A percentile compares a stretch with the other conserved stretches of the same genome.
These are phyloP conservation scores for Cosmopolites sordidus DNA, from an alignment of 2,888 invertebrate species.

Conservation along the genomic window DNA sequence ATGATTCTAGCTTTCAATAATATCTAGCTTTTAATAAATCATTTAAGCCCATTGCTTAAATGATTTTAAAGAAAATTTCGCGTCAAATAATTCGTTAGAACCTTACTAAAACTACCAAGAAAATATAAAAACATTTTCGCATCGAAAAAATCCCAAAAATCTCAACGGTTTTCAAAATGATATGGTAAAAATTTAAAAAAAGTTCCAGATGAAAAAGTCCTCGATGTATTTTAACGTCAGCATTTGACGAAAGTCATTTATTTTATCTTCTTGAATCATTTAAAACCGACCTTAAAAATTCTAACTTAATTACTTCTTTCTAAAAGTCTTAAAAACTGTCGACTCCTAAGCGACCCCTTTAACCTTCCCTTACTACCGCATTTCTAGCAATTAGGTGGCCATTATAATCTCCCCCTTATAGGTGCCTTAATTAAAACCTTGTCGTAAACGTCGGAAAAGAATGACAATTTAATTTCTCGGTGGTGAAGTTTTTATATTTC, in stretches of 20 bases:
- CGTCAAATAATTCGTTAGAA: too few relatives aligned
- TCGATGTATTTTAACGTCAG: background rate
- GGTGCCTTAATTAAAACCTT: constrained; percentile 24
- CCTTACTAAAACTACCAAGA: too few relatives aligned
- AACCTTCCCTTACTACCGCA: constrained; percentile 12
- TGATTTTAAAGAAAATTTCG: too few relatives aligned
- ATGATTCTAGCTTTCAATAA: too few relatives aligned
- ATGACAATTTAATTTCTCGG: constrained; percentile 37
- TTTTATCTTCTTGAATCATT: constrained; percentile 7
- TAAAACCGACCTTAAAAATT: constrained; percentile 6
- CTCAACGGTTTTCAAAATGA: too few relatives aligned
- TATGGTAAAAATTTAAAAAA: too few relatives aligned
- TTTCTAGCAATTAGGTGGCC: constrained; percentile 29
- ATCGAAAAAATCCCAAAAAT: too few relatives aligned
- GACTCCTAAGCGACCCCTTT: constrained; percentile 11
- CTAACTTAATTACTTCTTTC: constrained; percentile 11
- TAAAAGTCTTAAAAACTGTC: constrained; percentile 19
- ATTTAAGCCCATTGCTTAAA: too few relatives aligned
- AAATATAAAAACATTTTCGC: too few relatives aligned
- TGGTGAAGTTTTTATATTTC: constrained; percentile 25
- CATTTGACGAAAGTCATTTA: constrained; percentile 7
- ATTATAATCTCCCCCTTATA: constrained; percentile 20
- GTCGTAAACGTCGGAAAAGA: constrained; percentile 28
- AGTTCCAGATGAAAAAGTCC: too few relatives aligned
- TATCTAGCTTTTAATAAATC: too few relatives aligned